These are phyloP conservation scores for Nephotettix cincticeps DNA, from an alignment of 1,140 invertebrate species.

Conservation along the genomic window DNA sequence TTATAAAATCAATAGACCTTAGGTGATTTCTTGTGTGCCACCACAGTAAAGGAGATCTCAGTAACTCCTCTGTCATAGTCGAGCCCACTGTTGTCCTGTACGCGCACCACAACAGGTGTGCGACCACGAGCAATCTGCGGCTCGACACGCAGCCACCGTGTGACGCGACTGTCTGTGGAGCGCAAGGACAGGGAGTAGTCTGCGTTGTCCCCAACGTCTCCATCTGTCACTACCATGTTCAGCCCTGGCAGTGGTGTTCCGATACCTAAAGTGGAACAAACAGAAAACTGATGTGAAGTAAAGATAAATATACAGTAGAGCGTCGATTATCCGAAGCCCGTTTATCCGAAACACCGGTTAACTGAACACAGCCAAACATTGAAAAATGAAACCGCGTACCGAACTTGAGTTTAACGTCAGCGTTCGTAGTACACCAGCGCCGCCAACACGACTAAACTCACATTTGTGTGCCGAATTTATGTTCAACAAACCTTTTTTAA, in stretches of 20 bases:
- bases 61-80: slow-evolving; percentile 69
- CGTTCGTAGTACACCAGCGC: too few species aligned
- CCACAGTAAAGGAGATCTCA: slow-evolving; percentile 65
- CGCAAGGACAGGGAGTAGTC: slow-evolving; percentile 63
- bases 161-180: slow-evolving; percentile 50
- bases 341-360: too few species aligned
- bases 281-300: too few species aligned
- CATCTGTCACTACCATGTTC: slow-evolving; percentile 72
- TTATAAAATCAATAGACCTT: too few species aligned
- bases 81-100: slow-evolving; percentile 60
- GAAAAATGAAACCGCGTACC: too few species aligned
- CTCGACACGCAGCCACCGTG: slow-evolving; percentile 64
- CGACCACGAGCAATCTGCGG: slow-evolving; percentile 67
- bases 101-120: slow-evolving; percentile 71
- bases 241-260: slow-evolving; percentile 57
- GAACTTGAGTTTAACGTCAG: too few species aligned
- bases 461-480: too few species aligned
- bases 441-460: too few species aligned
- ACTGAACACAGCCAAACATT: too few species aligned
- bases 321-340: too few species aligned
- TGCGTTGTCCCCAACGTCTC: slow-evolving; percentile 74
- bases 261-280: slow-evolving; percentile 38
- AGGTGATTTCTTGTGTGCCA: slow-evolving; percentile 60
- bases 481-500: too few species aligned
- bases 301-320: too few species aligned